phyloP scores from a whole-genome alignment of 2,797 vertebrate genomes.

The Thaleichthys pacificus region DNA sequence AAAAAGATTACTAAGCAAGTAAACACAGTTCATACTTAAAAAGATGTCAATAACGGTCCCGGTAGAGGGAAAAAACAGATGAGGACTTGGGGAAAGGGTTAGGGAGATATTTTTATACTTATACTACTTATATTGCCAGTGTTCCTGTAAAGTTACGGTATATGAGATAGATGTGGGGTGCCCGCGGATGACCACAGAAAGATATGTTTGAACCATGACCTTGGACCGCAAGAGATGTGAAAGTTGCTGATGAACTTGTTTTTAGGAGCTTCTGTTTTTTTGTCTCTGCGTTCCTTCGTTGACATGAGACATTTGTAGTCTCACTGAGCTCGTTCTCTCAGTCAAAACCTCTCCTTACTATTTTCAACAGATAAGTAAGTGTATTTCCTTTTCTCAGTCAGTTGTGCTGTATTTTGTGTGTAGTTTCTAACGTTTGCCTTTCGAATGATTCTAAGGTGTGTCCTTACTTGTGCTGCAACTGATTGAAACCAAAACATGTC shows the following conservation, averaged over 20 bases:
- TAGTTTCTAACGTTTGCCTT: too few relatives aligned
- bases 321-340: background rate
- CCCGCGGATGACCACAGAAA: background rate
- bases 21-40: too few relatives aligned
- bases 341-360: background rate
- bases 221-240: slow-evolving; percentile 7
- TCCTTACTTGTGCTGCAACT: background rate
- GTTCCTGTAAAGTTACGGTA: background rate
- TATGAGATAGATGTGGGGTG: background rate
- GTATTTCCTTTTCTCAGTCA: background rate
- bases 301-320: background rate
- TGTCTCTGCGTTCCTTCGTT: background rate
- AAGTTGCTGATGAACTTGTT: slow-evolving; percentile 9
- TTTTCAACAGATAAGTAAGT: background rate
- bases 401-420: too few relatives aligned
- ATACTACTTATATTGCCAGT: too few relatives aligned
- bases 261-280: background rate
- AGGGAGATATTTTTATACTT: too few relatives aligned
- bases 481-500: background rate
- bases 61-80: too few relatives aligned
- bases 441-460: too few relatives aligned
- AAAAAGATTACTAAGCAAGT: too few relatives aligned
- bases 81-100: too few relatives aligned
- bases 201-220: background rate
- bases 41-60: too few relatives aligned